A percentile compares a stretch with the other conserved stretches of the same genome.
Evolutionary conservation across 2,888 invertebrate species (phyloP).

Genomic region (Lasius fuliginosus): DNA sequence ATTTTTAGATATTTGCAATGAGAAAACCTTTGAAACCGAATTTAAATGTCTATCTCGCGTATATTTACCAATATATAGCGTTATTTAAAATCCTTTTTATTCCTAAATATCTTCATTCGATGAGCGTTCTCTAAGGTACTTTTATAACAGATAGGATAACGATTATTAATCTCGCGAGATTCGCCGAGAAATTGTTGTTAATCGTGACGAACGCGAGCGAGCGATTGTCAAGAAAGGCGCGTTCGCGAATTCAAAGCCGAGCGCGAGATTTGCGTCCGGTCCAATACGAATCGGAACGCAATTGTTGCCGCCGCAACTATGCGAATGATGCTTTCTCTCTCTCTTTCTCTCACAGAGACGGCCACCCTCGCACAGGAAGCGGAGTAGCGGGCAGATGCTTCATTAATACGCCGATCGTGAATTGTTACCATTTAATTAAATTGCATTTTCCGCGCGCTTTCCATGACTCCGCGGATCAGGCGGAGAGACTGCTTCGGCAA

Average conservation of each 20-base stretch:
- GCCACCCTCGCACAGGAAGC: slow-evolving; percentile 13
- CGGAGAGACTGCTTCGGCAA: slow-evolving; percentile 44
- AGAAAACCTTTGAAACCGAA: background rate
- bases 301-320: slow-evolving; percentile 76
- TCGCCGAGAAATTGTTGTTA: slow-evolving; percentile 41
- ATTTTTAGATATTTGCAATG: background rate
- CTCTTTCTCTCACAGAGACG: slow-evolving; percentile 27
- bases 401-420: slow-evolving; percentile 70
- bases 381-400: slow-evolving; percentile 57
- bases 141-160: background rate
- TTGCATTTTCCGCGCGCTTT: slow-evolving; percentile 78
- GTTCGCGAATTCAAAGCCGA: slow-evolving; percentile 44
- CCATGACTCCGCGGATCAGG: slow-evolving; percentile 52
- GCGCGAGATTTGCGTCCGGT: background rate
- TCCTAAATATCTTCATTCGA: background rate
- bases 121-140: background rate
- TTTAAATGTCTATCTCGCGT: background rate
- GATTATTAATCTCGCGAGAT: background rate
- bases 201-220: slow-evolving; percentile 20
- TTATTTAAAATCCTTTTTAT: background rate
- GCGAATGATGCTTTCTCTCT: slow-evolving; percentile 64
- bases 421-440: slow-evolving; percentile 83
- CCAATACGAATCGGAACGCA: slow-evolving; percentile 67
- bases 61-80: background rate
- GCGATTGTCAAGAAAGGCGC: slow-evolving; percentile 41